Evolutionary conservation across 2,113 vertebrate genomes (phyloP).

Genomic region (Tor tambroides): DNA sequence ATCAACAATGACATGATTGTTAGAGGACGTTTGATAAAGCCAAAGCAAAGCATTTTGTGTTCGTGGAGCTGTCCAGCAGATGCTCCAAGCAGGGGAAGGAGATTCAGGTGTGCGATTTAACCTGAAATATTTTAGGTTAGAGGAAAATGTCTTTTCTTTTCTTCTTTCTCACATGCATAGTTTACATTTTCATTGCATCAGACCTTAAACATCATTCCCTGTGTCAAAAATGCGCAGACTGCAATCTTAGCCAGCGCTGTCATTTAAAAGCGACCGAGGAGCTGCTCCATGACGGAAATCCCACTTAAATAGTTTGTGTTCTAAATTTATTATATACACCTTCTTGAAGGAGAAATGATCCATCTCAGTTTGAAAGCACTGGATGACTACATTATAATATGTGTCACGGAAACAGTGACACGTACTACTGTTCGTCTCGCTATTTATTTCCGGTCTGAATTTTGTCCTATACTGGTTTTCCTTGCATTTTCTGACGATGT

Average conservation of each 20-base stretch:
- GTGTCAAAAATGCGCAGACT: constrained; percentile 24
- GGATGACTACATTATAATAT: neutral
- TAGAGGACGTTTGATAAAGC: neutral
- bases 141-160: neutral
- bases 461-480: neutral
- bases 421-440: neutral
- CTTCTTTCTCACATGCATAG: neutral
- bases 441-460: neutral
- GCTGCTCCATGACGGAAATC: constrained; percentile 3
- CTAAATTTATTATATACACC: neutral
- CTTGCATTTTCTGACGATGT: neutral
- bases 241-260: constrained; percentile 50
- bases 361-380: constrained; percentile 1
- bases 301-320: neutral
- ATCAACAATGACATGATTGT: neutral
- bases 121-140: neutral
- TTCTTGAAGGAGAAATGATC: neutral
- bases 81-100: constrained; percentile 39
- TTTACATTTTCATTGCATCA: neutral
- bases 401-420: neutral
- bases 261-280: constrained; percentile 39
- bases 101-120: constrained; percentile 46
- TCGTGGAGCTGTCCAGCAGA: constrained; percentile 34
- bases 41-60: neutral
- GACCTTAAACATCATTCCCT: neutral